Percentiles rank a stretch among this genome's conserved stretches.
These are phyloP conservation scores for Pachyramphus minor DNA, from an alignment of 2,113 vertebrate genomes.

Conservation along the genomic window DNA sequence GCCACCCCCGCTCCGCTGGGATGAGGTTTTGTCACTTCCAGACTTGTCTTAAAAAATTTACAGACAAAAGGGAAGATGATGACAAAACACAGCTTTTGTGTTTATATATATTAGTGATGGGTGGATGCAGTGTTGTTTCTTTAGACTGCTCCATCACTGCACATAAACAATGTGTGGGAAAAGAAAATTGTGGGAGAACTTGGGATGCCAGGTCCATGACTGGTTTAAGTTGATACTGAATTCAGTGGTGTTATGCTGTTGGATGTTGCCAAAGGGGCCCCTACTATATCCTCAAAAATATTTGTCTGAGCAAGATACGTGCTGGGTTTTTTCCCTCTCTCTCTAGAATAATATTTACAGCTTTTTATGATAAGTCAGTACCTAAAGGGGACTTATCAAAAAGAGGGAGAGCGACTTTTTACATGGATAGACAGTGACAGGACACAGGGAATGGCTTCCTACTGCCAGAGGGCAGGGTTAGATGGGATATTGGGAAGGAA, in stretches of 20 bases:
- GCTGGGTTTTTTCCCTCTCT: not conserved
- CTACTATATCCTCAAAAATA: not conserved
- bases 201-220: not conserved
- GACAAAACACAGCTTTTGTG: slow-evolving; percentile 1
- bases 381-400: not conserved
- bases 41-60: not conserved
- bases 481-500: not conserved
- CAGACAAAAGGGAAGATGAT: not conserved
- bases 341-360: not conserved
- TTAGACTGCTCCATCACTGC: not conserved
- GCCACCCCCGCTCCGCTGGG: not conserved
- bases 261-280: not conserved
- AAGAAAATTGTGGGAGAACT: not conserved
- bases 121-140: not conserved
- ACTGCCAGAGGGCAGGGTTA: not conserved
- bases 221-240: not conserved
- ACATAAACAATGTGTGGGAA: not conserved
- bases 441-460: not conserved
- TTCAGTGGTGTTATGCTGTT: not conserved
- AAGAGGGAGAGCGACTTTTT: not conserved
- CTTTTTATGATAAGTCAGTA: not conserved
- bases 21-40: not conserved
- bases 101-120: not conserved
- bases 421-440: not conserved
- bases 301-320: not conserved